Percentiles rank a stretch among this genome's conserved stretches.
phyloP scores from a whole-genome alignment of 1,140 invertebrate species.

The Apis florea region DNA sequence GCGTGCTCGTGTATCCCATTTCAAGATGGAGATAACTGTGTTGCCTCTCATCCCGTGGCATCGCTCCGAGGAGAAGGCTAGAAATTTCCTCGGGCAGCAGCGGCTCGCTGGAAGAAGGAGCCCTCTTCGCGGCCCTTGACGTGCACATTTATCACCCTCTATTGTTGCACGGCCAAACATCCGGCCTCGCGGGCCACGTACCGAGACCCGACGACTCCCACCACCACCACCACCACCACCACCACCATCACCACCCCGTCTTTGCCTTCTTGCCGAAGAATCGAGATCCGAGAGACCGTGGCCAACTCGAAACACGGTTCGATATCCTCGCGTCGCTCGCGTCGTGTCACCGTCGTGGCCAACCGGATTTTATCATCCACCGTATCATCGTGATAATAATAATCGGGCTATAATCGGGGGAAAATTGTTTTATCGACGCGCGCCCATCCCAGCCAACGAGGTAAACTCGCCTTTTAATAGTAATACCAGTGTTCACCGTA shows the following conservation, averaged over 20 bases:
- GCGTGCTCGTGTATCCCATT: conserved; percentile 74
- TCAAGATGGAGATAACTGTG: conserved; percentile 79
- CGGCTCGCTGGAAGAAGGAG: conserved; percentile 67
- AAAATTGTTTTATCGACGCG: conserved; percentile 34
- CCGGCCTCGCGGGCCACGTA: conserved; percentile 70
- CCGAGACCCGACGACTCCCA: conserved; percentile 26
- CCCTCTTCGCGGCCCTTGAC: conserved; percentile 69
- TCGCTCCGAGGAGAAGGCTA: conserved; percentile 51
- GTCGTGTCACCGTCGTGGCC: conserved; percentile 12
- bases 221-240: conserved; percentile 25
- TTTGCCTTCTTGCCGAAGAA: conserved; percentile 51
- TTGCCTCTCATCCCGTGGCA: conserved; percentile 53
- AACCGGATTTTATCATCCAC: neutral
- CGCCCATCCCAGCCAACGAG: neutral
- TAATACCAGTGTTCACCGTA: conserved; percentile 22
- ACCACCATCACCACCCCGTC: neutral
- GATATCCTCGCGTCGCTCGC: neutral
- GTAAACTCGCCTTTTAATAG: conserved; percentile 39
- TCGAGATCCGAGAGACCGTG: conserved; percentile 70
- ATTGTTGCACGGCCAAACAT: conserved; percentile 76
- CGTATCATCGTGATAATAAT: no score
- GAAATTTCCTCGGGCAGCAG: conserved; percentile 56
- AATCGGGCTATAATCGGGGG: neutral
- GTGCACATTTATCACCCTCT: conserved; percentile 76
- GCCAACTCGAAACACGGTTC: neutral